These are phyloP conservation scores for Busseola fusca DNA, from an alignment of 2,888 invertebrate genomes.

Conservation along the genomic window DNA sequence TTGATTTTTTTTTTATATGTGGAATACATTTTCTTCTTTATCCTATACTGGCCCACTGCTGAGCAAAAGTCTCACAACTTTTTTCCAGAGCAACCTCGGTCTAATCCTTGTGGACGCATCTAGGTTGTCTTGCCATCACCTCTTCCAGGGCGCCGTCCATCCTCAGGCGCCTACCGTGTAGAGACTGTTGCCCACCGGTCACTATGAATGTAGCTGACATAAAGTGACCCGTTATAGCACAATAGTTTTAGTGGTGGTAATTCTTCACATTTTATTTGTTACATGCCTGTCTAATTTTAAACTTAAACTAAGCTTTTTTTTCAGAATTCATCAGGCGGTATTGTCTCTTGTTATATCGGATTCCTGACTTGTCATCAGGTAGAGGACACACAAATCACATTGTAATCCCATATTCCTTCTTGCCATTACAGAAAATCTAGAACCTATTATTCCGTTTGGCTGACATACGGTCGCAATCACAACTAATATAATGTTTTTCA, in stretches of 20 bases:
- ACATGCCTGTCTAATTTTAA: not conserved
- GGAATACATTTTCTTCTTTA: not conserved
- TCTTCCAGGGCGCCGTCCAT: not conserved
- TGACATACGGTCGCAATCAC: conserved; percentile 34
- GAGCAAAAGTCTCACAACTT: not conserved
- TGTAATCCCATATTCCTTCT: conserved; percentile 2
- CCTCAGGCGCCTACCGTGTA: not conserved
- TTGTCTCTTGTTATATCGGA: not conserved
- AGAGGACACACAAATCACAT: not conserved
- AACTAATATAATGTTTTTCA: conserved; percentile 46
- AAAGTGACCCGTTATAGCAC: not conserved
- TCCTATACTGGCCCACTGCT: not conserved
- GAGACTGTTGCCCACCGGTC: not conserved
- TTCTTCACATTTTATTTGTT: not conserved
- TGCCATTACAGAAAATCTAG: not conserved
- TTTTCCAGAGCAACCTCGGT: not conserved
- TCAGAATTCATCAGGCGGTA: not conserved
- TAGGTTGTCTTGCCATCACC: not conserved
- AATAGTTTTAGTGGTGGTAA: not conserved
- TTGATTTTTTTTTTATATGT: not conserved
- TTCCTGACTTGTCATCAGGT: too few species aligned
- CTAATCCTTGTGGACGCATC: not conserved
- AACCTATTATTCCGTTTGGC: conserved; percentile 7
- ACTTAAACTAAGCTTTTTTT: not conserved
- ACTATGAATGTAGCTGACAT: not conserved